These are phyloP conservation scores for Poecile montanus DNA, from an alignment of 2,797 vertebrate genomes.

Conservation along the genomic window DNA sequence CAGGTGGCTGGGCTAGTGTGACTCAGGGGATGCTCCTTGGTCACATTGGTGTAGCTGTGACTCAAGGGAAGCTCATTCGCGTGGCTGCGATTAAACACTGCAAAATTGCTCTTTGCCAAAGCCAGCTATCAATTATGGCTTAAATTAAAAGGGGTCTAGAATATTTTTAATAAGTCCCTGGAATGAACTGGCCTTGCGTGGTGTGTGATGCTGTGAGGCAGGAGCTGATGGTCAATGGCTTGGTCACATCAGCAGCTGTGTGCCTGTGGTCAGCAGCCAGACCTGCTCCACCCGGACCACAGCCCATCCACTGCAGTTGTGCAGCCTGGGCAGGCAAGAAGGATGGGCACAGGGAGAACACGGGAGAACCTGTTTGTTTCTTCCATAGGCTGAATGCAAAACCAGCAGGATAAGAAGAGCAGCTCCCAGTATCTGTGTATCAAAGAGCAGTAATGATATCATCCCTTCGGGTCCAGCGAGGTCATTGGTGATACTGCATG, in stretches of 20 bases:
- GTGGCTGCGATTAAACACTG: not conserved
- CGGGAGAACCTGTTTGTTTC: not conserved
- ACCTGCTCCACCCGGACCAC: accelerated
- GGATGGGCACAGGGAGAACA: not conserved
- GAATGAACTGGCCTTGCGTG: accelerated
- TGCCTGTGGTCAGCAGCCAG: accelerated
- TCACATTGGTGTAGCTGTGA: not conserved
- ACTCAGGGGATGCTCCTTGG: not conserved
- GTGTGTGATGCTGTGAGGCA: not conserved
- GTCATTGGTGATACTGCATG: not conserved
- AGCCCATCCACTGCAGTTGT: accelerated
- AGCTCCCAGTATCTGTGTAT: not conserved
- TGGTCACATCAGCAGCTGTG: accelerated
- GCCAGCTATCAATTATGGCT: not conserved
- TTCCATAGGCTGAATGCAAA: not conserved
- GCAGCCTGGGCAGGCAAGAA: not conserved
- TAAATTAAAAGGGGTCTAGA: not conserved
- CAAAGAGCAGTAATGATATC: not conserved
- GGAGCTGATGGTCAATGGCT: accelerated
- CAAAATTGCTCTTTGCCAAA: not conserved
- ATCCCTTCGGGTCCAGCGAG: not conserved
- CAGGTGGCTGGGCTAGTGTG: not conserved
- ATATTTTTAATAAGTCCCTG: not conserved
- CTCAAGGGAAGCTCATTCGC: not conserved
- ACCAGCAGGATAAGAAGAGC: not conserved